Conservation (phyloP, 2,888 invertebrate species). For the Agriopis leucophaearia region DNA sequence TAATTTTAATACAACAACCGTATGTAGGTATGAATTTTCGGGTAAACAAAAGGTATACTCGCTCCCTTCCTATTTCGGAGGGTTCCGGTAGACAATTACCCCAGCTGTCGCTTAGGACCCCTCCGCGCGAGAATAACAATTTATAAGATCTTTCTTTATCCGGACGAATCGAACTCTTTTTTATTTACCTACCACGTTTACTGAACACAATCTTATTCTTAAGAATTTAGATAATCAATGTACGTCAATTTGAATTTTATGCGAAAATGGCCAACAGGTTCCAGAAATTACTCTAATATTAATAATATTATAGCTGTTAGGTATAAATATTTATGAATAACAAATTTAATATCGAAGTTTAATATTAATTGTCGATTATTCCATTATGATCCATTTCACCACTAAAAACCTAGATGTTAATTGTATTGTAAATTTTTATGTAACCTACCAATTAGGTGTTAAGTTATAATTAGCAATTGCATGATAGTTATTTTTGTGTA, state of each 20-base stretch:
- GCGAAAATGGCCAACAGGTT: conserved; percentile 58
- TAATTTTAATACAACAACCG: neutral
- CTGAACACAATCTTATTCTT: conserved; percentile 43
- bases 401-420: conserved; percentile 53
- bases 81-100: conserved; percentile 47
- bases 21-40: neutral
- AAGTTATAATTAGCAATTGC: conserved; percentile 67
- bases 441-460: conserved; percentile 74
- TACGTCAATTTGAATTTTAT: conserved; percentile 68
- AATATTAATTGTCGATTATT: conserved; percentile 62
- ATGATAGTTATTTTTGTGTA: conserved; percentile 73
- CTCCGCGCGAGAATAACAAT: conserved; percentile 52
- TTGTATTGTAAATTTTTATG: conserved; percentile 74
- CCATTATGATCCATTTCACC: conserved; percentile 61
- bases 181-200: conserved; percentile 48
- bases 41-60: conserved; percentile 14
- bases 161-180: conserved; percentile 51
- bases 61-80: conserved; percentile 27
- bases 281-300: conserved; percentile 58
- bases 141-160: conserved; percentile 52
- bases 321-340: conserved; percentile 54
- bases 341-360: conserved; percentile 50
- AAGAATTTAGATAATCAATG: conserved; percentile 54
- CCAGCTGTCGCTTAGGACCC: conserved; percentile 40
- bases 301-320: conserved; percentile 61